Base-by-base conservation (phyloP, 2,888 invertebrate genomes). In the Zhuqinia jingwanae region DNA sequence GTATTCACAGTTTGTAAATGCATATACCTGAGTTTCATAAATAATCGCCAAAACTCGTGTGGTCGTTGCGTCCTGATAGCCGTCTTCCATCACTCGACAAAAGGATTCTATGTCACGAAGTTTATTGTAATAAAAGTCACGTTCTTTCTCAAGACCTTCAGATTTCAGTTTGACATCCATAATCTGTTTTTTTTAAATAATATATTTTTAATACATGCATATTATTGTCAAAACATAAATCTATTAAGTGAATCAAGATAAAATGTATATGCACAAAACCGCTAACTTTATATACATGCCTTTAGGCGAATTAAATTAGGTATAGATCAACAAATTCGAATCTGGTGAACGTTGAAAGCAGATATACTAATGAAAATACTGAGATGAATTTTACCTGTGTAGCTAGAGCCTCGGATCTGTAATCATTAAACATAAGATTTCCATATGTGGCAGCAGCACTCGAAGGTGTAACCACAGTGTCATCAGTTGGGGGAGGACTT, bases 41-140 rank as follows among this genome's bases (percentile, higher is more conserved):
- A 85, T 85, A 22, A 85, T 68, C n/a, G 78, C 27, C 11, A 85
- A 58, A 56, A 85, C 78, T 47, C 84, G 77, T 78, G 68, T 27
- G 13, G 77, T 77, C 25, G 84, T 53, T 1, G 84, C 70, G 70
- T 85, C 84, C 50, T 68, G 77, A 50, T 75, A 76, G 25, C 84
- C 78, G 22, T 85, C 84, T 60, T 85, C 84, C 70, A 85, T 36
- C n/a, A 85, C 84, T 78, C 84, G 22, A 73, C 84, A 85, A 65
- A 77, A 85, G 22, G 84, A 78, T 22, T 82, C 75, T 22, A 82
- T 82, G 63, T 82, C 82, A 82, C 82, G 82, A 82, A 82, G 82
- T 45, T 82, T 82, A 73, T 82, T 82, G 82, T 82, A 82, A 30
- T 82, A 82, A 47, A 82, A 82, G 73, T 82, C 82, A 82, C 82